A percentile compares a stretch with the other conserved stretches of the same genome.
Conservation (phyloP, 2,888 invertebrate species). For the Eupithecia inturbata region DNA sequence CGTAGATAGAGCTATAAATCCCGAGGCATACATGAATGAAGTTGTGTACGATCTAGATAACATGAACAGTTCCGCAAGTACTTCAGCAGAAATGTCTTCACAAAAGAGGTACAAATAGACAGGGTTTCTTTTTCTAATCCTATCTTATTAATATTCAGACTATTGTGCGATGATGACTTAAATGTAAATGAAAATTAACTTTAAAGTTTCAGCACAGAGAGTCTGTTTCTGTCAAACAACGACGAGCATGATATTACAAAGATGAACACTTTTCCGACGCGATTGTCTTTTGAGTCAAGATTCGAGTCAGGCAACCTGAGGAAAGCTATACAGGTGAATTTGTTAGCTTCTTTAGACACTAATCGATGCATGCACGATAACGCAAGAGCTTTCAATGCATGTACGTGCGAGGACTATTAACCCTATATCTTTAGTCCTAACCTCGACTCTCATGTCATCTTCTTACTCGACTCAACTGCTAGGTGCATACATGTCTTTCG, state of each 20-base stretch:
- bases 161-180: not conserved
- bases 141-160: too few species aligned
- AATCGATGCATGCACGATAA: not conserved
- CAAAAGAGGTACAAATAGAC: constrained; percentile 64
- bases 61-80: constrained; percentile 20
- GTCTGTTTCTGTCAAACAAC: constrained; percentile 69
- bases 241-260: constrained; percentile 80
- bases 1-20: constrained; percentile 87
- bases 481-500: not conserved
- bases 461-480: not conserved
- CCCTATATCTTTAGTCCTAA: too few species aligned
- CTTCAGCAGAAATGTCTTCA: constrained; percentile 51
- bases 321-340: constrained; percentile 88
- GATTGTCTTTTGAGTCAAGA: constrained; percentile 90
- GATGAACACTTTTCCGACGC: constrained; percentile 68
- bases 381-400: too few species aligned
- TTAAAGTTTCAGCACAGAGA: constrained; percentile 65
- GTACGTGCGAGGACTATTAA: too few species aligned
- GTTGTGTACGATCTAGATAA: constrained; percentile 89
- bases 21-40: constrained; percentile 84
- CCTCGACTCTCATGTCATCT: not conserved
- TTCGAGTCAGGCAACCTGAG: constrained; percentile 94
- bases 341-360: constrained; percentile 23
- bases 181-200: not conserved
- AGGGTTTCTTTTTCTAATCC: not conserved